phyloP scores from a whole-genome alignment of 2,888 invertebrate genomes.

The Helicoverpa assulta region DNA sequence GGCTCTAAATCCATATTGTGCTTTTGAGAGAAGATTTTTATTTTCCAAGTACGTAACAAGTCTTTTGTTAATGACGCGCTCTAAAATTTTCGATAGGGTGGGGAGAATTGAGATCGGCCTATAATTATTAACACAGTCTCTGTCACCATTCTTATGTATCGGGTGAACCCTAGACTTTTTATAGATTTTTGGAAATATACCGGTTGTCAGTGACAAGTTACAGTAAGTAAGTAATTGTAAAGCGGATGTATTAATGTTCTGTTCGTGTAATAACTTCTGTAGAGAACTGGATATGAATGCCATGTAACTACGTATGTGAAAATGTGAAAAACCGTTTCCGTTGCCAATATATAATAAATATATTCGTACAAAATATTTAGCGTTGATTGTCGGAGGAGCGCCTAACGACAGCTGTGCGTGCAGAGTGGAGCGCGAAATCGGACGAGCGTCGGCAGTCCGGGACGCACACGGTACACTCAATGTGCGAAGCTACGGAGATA shows the following conservation, averaged over 20 bases:
- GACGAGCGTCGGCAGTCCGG: conserved; percentile 34
- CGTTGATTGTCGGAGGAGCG: conserved; percentile 63
- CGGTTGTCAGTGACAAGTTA: conserved; percentile 13
- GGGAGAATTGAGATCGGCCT: too few species aligned
- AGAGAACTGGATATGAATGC: too few species aligned
- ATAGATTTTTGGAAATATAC: conserved; percentile 7
- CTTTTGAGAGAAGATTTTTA: too few species aligned
- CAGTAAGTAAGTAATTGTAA: neutral
- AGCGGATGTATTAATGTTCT: neutral
- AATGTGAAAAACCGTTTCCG: too few species aligned
- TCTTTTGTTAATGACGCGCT: too few species aligned
- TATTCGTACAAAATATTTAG: conserved; percentile 44
- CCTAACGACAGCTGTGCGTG: conserved; percentile 78
- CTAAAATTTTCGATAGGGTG: too few species aligned
- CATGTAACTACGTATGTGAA: too few species aligned
- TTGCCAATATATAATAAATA: neutral
- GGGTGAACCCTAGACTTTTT: conserved; percentile 11
- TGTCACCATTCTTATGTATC: conserved; percentile 17
- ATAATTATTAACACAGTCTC: too few species aligned
- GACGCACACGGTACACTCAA: conserved; percentile 16
- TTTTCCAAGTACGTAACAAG: too few species aligned
- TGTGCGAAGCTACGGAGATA: neutral
- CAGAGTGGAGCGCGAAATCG: conserved; percentile 82
- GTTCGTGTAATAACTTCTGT: neutral
- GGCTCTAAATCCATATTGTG: too few species aligned